Conservation (phyloP, 1,140 invertebrate genomes). For the Drosophila navojoa region DNA sequence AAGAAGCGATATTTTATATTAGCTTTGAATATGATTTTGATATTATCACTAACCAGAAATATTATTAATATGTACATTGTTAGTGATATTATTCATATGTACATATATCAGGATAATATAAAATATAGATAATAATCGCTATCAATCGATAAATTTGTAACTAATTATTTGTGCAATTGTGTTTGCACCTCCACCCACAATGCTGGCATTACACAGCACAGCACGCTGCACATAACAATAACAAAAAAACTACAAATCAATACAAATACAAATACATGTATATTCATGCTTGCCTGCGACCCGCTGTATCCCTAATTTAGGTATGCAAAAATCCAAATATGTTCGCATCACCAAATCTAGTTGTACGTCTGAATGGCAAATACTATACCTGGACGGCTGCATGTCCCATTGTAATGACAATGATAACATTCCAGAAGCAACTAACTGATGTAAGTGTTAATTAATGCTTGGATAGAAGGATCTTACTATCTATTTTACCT, state of each 20-base stretch:
- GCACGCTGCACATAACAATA: conserved; percentile 42
- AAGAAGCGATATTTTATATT: neutral
- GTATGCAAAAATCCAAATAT: conserved; percentile 92
- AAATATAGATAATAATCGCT: neutral
- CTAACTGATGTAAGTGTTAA: conserved; percentile 85
- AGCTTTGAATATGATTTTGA: neutral
- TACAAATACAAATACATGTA: conserved; percentile 2
- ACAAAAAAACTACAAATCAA: neutral
- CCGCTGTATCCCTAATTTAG: conserved; percentile 80
- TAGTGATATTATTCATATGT: neutral
- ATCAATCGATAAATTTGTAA: conserved; percentile 6
- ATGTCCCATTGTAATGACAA: conserved; percentile 93
- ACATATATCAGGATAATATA: too few species aligned
- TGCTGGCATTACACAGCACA: conserved; percentile 47
- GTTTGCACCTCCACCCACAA: conserved; percentile 45
- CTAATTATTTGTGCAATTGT: conserved; percentile 31
- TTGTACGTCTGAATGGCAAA: conserved; percentile 94
- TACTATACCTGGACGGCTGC: conserved; percentile 95
- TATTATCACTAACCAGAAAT: too few species aligned
- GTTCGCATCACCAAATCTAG: conserved; percentile 92
- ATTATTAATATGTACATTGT: too few species aligned
- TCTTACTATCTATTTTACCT: neutral
- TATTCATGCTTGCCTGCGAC: conserved; percentile 34
- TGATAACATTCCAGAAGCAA: conserved; percentile 92
- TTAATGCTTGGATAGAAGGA: neutral